Conservation (phyloP, 2,888 invertebrate species). For the Drosophila mulleri region DNA sequence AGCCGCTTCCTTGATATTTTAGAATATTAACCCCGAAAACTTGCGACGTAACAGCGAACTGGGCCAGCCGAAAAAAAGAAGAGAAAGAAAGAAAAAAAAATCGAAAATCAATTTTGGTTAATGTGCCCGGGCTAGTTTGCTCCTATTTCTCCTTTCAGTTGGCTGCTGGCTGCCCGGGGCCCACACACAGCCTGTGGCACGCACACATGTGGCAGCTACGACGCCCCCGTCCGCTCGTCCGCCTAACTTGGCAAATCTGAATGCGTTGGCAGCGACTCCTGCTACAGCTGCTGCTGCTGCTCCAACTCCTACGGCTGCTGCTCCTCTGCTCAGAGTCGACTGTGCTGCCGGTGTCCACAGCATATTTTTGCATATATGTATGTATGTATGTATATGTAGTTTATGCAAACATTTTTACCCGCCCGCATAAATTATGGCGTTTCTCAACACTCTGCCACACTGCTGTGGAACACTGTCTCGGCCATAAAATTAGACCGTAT, state of each 20-base stretch:
- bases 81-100: conserved; percentile 33
- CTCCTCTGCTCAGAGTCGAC: background rate
- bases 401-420: conserved; percentile 77
- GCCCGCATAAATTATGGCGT: conserved; percentile 73
- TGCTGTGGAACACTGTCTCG: conserved; percentile 39
- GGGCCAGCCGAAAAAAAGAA: conserved; percentile 35
- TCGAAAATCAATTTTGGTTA: conserved; percentile 68
- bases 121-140: conserved; percentile 51
- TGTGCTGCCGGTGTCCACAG: conserved; percentile 37
- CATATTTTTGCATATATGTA: conserved; percentile 75
- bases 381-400: conserved; percentile 48
- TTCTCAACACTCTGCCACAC: conserved; percentile 52
- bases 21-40: conserved; percentile 59
- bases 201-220: conserved; percentile 45
- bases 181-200: conserved; percentile 24
- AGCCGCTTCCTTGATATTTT: conserved; percentile 39
- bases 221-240: background rate
- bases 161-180: conserved; percentile 30
- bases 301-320: background rate
- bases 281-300: background rate
- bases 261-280: conserved; percentile 39
- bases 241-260: conserved; percentile 25
- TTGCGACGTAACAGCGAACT: conserved; percentile 33
- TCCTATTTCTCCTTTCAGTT: background rate
- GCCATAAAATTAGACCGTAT: conserved; percentile 64